These are phyloP conservation scores for Oreamnos americanus DNA, from an alignment of 2,113 vertebrate species.

Conservation along the genomic window DNA sequence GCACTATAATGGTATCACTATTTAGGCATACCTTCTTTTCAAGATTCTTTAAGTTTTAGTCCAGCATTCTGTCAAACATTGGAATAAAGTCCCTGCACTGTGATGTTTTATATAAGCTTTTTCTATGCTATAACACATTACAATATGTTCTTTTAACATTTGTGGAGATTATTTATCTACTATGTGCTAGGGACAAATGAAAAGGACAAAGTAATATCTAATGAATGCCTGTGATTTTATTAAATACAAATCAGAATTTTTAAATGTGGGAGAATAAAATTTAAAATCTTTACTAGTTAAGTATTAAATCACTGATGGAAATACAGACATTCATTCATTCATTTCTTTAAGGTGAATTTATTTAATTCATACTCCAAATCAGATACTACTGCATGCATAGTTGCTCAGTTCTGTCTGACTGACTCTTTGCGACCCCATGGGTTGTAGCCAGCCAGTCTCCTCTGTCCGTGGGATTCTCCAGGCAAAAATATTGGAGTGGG, in stretches of 20 bases:
- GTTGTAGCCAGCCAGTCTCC: neutral
- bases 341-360: neutral
- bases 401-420: neutral
- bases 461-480: neutral
- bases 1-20: neutral
- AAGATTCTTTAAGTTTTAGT: neutral
- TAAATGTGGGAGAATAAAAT: neutral
- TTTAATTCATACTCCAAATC: neutral
- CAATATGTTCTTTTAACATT: neutral
- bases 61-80: neutral
- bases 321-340: neutral
- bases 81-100: neutral
- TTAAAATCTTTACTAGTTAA: neutral
- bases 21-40: neutral
- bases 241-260: neutral
- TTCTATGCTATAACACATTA: neutral
- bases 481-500: neutral
- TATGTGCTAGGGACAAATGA: neutral
- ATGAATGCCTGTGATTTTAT: neutral
- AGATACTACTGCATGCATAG: neutral
- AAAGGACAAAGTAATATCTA: neutral
- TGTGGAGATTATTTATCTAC: neutral
- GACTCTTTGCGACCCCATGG: neutral
- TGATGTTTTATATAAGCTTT: neutral
- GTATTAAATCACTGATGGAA: neutral